A percentile compares a stretch with the other conserved stretches of the same genome.
These are phyloP conservation scores for Lasioglossum leucozonium DNA, from an alignment of 2,888 invertebrate species.

Conservation along the genomic window DNA sequence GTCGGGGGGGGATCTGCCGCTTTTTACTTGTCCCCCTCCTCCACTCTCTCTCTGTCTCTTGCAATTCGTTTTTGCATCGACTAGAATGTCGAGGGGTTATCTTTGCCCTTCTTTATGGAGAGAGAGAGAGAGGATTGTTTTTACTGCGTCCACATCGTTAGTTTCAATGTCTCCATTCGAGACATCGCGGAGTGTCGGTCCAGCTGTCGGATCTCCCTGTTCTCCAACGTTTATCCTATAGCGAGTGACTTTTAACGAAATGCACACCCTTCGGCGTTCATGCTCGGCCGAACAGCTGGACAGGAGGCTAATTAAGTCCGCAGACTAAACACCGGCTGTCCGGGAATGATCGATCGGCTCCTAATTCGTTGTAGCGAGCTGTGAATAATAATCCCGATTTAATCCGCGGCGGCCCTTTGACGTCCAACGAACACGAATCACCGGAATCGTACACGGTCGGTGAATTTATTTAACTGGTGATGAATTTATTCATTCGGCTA, in stretches of 20 bases:
- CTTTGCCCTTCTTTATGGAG: not conserved
- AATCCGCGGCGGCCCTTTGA: not conserved
- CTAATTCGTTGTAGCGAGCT: not conserved
- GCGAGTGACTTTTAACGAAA: conserved; percentile 27
- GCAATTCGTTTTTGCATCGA: not conserved
- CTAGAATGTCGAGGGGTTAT: conserved; percentile 18
- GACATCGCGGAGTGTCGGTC: not conserved
- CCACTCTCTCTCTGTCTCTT: not conserved
- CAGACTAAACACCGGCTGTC: conserved; percentile 3
- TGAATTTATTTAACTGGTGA: not conserved
- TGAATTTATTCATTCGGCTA: too few relatives aligned
- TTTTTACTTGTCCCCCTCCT: not conserved
- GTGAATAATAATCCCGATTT: not conserved
- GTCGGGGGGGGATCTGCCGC: not conserved
- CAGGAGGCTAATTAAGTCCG: conserved; percentile 32
- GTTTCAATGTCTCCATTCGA: not conserved
- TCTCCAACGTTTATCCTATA: not conserved
- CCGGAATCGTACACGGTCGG: not conserved
- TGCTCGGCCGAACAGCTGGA: not conserved
- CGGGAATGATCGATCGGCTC: not conserved
- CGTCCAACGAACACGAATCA: not conserved
- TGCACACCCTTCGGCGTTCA: conserved; percentile 16
- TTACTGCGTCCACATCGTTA: not conserved
- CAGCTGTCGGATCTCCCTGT: not conserved
- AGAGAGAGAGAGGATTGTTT: not conserved